Evolutionary conservation across 2,113 vertebrate genomes (phyloP).

Genomic region (Lasiurus borealis): DNA sequence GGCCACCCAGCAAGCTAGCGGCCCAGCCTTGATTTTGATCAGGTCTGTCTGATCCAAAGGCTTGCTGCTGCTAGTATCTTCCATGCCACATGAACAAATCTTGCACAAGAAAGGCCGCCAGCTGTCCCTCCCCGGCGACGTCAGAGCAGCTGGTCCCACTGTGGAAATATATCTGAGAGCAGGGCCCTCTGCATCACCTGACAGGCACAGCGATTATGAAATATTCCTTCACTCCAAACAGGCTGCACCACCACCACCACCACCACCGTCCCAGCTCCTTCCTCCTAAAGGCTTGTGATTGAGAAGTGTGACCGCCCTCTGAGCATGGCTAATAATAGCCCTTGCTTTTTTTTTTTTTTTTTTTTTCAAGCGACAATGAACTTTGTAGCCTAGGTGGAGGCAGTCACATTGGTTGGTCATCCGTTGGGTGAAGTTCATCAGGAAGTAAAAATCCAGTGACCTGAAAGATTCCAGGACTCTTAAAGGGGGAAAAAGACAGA

Average conservation of each 20-base stretch:
- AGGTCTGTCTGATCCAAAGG: not conserved
- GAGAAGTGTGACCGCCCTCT: slow-evolving; percentile 54
- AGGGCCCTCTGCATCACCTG: slow-evolving; percentile 62
- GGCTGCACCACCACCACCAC: slow-evolving; percentile 24
- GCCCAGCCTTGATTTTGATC: not conserved
- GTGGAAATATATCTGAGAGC: slow-evolving; percentile 42
- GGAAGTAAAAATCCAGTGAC: slow-evolving; percentile 20
- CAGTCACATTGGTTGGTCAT: slow-evolving; percentile 46
- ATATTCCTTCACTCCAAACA: slow-evolving; percentile 56
- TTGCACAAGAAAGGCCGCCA: slow-evolving; percentile 41
- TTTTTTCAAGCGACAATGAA: slow-evolving; percentile 47
- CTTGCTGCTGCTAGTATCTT: slow-evolving; percentile 27
- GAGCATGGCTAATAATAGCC: slow-evolving; percentile 73
- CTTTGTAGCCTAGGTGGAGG: slow-evolving; percentile 66
- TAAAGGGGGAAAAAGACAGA: not conserved
- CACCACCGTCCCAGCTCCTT: slow-evolving; percentile 27
- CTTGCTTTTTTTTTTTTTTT: slow-evolving; percentile 11
- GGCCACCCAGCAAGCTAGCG: not conserved
- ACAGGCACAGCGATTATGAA: slow-evolving; percentile 55
- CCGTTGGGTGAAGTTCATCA: slow-evolving; percentile 31
- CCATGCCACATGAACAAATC: not conserved
- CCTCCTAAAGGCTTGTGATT: slow-evolving; percentile 68
- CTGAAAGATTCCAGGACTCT: not conserved
- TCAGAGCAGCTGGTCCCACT: slow-evolving; percentile 18
- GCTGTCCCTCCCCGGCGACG: slow-evolving; percentile 36